A percentile compares a stretch with the other conserved stretches of the same genome.
Evolutionary conservation across 30 jellyfish, hydroid and myxozoan species (phyloP).

Genomic region (Pelagia noctiluca): DNA sequence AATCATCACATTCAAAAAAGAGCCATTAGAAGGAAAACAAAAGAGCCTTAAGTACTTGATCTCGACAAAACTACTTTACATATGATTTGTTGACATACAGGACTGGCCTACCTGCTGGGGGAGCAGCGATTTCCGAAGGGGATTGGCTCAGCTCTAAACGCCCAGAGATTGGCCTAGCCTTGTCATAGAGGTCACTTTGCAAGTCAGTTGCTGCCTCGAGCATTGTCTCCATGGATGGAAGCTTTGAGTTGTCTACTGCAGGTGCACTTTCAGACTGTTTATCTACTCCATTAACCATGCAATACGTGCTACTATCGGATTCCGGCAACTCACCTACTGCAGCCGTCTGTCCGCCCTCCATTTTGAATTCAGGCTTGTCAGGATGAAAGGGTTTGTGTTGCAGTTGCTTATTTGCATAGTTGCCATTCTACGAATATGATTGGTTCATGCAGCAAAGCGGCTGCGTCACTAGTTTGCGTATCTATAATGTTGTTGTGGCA

Average conservation of each 20-base stretch:
- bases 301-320: constrained; percentile 28
- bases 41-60: no score
- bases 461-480: no score
- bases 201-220: constrained; percentile 97
- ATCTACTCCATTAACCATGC: constrained; percentile 69
- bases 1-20: no score
- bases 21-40: no score
- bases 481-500: no score
- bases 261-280: constrained; percentile 6
- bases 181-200: constrained; percentile 84
- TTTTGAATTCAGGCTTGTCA: no score
- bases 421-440: no score
- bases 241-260: constrained; percentile 27
- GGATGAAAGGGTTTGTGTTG: no score
- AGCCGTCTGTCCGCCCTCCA: constrained; percentile 60
- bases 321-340: constrained; percentile 65
- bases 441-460: no score
- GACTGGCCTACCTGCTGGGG: constrained; percentile 62
- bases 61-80: neutral
- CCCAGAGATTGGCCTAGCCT: constrained; percentile 64
- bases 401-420: no score
- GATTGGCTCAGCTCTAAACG: constrained; percentile 60
- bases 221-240: constrained; percentile 97
- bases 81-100: neutral
- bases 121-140: constrained; percentile 13